Percentiles rank a stretch among this genome's conserved stretches.
These are phyloP conservation scores for Otolemur crassicaudatus DNA, from an alignment of 2,797 vertebrate genomes.

Conservation along the genomic window DNA sequence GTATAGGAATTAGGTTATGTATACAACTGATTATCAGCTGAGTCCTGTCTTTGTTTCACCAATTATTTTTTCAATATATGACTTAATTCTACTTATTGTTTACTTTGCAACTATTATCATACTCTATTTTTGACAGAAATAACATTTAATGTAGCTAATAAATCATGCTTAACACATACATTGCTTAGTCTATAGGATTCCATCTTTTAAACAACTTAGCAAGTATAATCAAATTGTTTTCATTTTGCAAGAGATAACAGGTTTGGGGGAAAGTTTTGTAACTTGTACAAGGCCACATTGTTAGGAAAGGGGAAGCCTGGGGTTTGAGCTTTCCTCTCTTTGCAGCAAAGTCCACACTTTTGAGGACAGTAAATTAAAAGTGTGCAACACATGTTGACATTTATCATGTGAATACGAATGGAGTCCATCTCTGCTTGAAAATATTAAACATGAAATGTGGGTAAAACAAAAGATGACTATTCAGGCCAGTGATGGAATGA, in stretches of 20 bases:
- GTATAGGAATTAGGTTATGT: background rate
- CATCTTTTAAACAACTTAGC: background rate
- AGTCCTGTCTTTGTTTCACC: background rate
- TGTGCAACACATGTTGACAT: slow-evolving; percentile 4
- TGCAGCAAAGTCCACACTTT: slow-evolving; percentile 29
- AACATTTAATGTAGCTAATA: background rate
- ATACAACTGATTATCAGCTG: background rate
- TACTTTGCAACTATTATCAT: background rate
- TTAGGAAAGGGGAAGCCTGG: slow-evolving; percentile 20
- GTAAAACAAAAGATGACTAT: background rate
- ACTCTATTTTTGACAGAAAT: background rate
- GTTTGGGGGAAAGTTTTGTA: background rate
- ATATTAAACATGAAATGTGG: slow-evolving; percentile 8
- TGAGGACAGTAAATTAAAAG: slow-evolving; percentile 36
- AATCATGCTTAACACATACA: background rate
- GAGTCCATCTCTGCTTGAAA: background rate
- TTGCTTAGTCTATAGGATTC: background rate
- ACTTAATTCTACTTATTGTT: background rate
- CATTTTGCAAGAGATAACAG: background rate
- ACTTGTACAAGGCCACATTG: background rate
- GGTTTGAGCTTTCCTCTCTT: background rate
- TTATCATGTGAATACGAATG: slow-evolving; percentile 26
- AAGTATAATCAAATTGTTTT: background rate
- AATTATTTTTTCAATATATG: background rate
- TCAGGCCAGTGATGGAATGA: background rate